Evolutionary conservation across 2,888 invertebrate genomes (phyloP), one percentile per base, ranked within the genome.

Genomic region (Xanthia icteritia): DNA sequence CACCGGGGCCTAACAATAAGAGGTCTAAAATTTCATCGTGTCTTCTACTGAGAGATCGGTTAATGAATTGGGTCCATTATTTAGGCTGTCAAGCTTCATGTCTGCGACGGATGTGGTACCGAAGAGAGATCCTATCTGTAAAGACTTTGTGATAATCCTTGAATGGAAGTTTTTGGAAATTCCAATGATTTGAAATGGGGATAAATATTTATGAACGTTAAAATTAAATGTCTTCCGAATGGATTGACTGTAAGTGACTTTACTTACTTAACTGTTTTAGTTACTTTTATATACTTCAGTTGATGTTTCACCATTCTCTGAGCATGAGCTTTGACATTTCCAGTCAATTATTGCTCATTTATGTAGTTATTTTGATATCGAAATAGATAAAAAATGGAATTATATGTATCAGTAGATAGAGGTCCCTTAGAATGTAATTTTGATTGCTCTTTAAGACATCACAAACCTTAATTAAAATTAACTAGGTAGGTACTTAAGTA

Each of bases 1-100:
- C 87, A 85, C 89, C 83, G 88, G 81, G 80, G 71, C 79, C 86
- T 89, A 88, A 92, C 92, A 92, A 92, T 92, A 90, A 90, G 89
- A 89, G 91, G 90, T 91, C 91, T 92, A 90, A 91, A 93, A 92
- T 92, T 91, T 91, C 91, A 90, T 87, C 88, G 86, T 86, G 83
- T 89, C 87, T 89, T 85, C 83, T 86, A 82, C 84, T 71, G 86
- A 85, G 89, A 84, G 89, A 89, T 88, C 83, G 86, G 84, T 88
- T 91, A 90, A 91, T 90, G 89, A 91, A 92, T 91, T 89, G 86
- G 80, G 75, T 89, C 89, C 89, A 91, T 91, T 90, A 90, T 88
- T 90, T 79, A 86, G 81, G 77, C 76, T 88, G 89, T 88, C 89
- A 88, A 81, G 81, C 71, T 87, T 86, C 79, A 82, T 78, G 86